Conservation (phyloP, 2,113 vertebrate species). For the Neofelis nebulosa region DNA sequence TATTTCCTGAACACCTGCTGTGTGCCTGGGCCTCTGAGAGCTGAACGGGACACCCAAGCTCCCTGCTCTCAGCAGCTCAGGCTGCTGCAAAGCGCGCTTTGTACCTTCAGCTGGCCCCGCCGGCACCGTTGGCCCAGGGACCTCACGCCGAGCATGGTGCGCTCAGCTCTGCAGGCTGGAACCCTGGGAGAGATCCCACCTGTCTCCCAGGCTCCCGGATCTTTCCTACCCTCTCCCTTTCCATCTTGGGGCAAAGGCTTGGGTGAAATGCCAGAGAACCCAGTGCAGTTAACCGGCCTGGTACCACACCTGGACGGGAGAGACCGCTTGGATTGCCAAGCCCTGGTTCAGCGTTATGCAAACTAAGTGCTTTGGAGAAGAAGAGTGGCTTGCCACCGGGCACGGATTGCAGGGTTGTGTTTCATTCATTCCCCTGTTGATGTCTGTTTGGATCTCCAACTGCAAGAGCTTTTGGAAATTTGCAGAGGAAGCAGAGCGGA, state of each 20-base stretch:
- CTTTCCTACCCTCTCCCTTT: not conserved
- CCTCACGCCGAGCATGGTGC: not conserved
- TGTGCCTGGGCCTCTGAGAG: not conserved
- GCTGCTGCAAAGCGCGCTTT: too few relatives aligned
- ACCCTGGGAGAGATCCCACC: not conserved
- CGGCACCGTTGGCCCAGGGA: not conserved
- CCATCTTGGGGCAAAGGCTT: not conserved
- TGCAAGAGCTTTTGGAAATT: not conserved
- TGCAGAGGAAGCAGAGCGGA: not conserved
- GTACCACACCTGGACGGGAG: accelerated
- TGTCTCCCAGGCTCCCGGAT: not conserved
- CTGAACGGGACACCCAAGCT: too few relatives aligned
- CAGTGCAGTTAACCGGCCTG: not conserved
- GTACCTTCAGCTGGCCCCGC: not conserved
- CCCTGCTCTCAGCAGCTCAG: not conserved
- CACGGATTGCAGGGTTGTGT: accelerated
- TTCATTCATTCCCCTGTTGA: not conserved
- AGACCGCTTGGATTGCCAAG: not conserved
- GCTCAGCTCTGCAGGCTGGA: not conserved
- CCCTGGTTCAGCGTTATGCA: not conserved
- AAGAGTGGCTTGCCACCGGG: not conserved
- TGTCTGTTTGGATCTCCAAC: not conserved
- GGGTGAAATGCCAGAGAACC: not conserved
- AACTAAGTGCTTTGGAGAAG: not conserved
- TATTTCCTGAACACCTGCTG: not conserved